These are phyloP conservation scores for Thalassophryne amazonica DNA, from an alignment of 2,797 vertebrate species.

Conservation along the genomic window DNA sequence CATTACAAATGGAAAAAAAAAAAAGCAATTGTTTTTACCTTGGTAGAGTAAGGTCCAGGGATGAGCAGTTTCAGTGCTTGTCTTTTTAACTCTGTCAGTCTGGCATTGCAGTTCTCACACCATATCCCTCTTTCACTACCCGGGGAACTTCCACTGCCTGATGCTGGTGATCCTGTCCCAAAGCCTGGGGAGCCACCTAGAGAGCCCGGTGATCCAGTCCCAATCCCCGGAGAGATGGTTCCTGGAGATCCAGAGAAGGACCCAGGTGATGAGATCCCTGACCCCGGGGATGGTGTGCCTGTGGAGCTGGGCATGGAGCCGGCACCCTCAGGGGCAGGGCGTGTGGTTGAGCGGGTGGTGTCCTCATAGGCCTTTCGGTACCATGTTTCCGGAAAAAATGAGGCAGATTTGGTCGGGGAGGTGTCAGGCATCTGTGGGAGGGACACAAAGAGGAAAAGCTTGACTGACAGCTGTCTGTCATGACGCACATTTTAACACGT, in stretches of 20 bases:
- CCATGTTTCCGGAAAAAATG: constrained; percentile 93
- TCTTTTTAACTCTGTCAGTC: constrained; percentile 92
- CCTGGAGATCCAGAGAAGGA: constrained; percentile 92
- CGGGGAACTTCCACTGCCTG: constrained; percentile 93
- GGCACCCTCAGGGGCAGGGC: constrained; percentile 91
- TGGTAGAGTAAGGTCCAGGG: constrained; percentile 89
- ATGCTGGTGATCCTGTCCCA: constrained; percentile 92
- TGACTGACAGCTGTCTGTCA: not conserved
- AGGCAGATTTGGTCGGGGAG: constrained; percentile 90
- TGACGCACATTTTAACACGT: not conserved
- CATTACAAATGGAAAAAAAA: not conserved
- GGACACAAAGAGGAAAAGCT: not conserved
- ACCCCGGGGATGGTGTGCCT: constrained; percentile 91
- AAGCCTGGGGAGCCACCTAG: constrained; percentile 94
- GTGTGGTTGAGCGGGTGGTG: constrained; percentile 77
- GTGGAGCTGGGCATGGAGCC: constrained; percentile 93
- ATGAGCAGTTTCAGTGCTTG: constrained; percentile 92
- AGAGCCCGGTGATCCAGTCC: constrained; percentile 91
- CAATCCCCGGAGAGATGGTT: constrained; percentile 90
- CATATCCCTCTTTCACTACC: constrained; percentile 92
- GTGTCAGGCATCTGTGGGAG: constrained; percentile 83
- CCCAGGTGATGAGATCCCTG: constrained; percentile 93
- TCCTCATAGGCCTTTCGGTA: constrained; percentile 93
- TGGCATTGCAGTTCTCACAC: constrained; percentile 94
- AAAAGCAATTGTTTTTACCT: constrained; percentile 77